Evolutionary conservation across 2,113 vertebrate species (phyloP), one percentile per base, ranked within the genome.

Genomic region (Campylomormyrus tamandua): DNA sequence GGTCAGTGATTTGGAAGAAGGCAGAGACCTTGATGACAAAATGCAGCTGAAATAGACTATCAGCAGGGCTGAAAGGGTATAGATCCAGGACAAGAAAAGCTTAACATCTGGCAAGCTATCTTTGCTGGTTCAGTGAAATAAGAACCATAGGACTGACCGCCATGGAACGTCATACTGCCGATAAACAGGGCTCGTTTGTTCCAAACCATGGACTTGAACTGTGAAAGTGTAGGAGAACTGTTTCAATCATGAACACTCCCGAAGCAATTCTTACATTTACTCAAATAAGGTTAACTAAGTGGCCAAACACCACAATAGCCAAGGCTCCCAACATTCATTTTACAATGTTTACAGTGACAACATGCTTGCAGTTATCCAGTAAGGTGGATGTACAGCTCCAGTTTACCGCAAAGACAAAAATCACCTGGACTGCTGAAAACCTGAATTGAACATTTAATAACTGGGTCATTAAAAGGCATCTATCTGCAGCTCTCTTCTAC

Each of bases 101-200:
- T 24, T n/a, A 48, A 84, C 80, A 46, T 84, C 83, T 42, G 35
- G 39, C 74, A 42, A 39, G 35, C 74, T 3, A 42, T 80, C 74
- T 84, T 45, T 84, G 39, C 42, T 84, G 45, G 42, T 84, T 84
- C 83, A 84, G 83, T 84, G 83, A 48, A 84, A 84, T 80, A 80
- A 42, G 74, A 84, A 84, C 45, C 83, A 46, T 8, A 48, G 42
- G 39, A 45, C 45, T 84, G 45, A n/a, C 83, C 24, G 45, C 39
- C 45, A 84, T 48, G 45, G 21, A n/a, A 21, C 39, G 24, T 84
- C 45, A 46, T n/a, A 48, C 83, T 84, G 83, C 45, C 7, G 45
- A 84, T 48, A 84, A 84, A 84, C 21, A 24, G 24, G 83, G 45
- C 42, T 46, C 42, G 0, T 84, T n/a, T 84, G 45, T 21, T 46